Evolutionary conservation across 2,888 invertebrate genomes (phyloP), one percentile per base, ranked within the genome.

Genomic region (Ochropleura plecta): DNA sequence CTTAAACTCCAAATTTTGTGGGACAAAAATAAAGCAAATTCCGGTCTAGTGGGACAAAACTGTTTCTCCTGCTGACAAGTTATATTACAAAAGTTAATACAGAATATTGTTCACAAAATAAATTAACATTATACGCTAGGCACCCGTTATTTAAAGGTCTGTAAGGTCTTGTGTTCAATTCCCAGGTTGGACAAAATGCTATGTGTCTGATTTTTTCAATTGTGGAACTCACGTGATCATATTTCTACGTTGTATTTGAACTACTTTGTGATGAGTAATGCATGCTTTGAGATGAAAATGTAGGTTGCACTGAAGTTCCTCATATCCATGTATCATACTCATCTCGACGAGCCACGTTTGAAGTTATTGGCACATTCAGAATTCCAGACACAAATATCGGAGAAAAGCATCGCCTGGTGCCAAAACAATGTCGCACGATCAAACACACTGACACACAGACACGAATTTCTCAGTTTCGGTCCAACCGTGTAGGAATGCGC

Each of bases 391-490:
- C 16, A 46, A 8, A 18, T 20, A 46, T 30, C 10, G 57, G 66
- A 51, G 30, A 49, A 49, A 67, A 73, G 65, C 66, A 75, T 71
- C 76, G 66, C 67, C 76, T 70, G 76, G 76, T 74, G 83, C 75
- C 71, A 64, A 69, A 80, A 85, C 78, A 84, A 82, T 80, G 73
- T 49, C 78, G 74, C 78, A 81, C 77, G 57, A 70, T 68, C 77
- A 77, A 72, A 70, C 77, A 77, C 64, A 51, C 42, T 82, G 85
- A 87, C 87, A 88, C 79, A 88, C 76, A 79, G 79, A 86, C 85
- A 83, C 80, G 51, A 79, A 88, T 87, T 80, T 77, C 73, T 78
- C 60, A 68, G 63, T 82, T 82, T 84, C 70, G 77, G 69, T 46
- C 20, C 67, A 44, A 40, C 49, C 84, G 84, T 81, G 81, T 30